Evolutionary conservation across 1,140 invertebrate genomes (phyloP).

Genomic region (Hestina assimilis): DNA sequence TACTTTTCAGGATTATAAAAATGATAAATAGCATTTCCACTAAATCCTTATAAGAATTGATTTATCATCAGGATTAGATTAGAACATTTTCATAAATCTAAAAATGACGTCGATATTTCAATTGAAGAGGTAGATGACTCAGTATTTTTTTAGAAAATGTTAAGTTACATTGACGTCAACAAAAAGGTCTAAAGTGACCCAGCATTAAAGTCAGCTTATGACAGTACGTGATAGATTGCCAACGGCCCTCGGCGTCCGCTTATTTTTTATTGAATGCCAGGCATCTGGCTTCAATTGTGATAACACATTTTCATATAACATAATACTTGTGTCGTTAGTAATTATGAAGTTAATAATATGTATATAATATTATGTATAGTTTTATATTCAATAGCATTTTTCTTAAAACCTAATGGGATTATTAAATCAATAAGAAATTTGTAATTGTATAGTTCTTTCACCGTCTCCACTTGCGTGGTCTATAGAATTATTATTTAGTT

Average conservation of each 20-base stretch:
- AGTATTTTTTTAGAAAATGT: conserved; percentile 56
- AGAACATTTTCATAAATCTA: neutral
- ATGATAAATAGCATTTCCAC: too few relatives aligned
- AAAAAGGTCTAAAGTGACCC: conserved; percentile 73
- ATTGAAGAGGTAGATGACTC: conserved; percentile 54
- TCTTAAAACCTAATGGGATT: too few relatives aligned
- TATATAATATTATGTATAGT: too few relatives aligned
- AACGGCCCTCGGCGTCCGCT: conserved; percentile 44
- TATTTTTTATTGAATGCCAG: conserved; percentile 71
- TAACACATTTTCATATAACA: conserved; percentile 47
- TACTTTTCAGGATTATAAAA: too few relatives aligned
- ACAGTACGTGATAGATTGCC: conserved; percentile 72
- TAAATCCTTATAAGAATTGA: neutral
- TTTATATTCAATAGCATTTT: neutral
- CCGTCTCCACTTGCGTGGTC: too few relatives aligned
- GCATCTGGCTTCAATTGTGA: conserved; percentile 67
- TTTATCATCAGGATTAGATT: neutral
- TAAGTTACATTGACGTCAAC: conserved; percentile 71
- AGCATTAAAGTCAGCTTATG: conserved; percentile 76
- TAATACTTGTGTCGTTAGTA: neutral
- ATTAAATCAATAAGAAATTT: too few relatives aligned
- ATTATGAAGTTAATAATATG: too few relatives aligned
- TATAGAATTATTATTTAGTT: too few relatives aligned
- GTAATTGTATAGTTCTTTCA: too few relatives aligned
- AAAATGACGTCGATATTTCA: neutral